Percentiles rank a stretch among this genome's conserved stretches.
phyloP scores from a whole-genome alignment of 2,888 invertebrate species.

The Lasioglossum villosulum region DNA sequence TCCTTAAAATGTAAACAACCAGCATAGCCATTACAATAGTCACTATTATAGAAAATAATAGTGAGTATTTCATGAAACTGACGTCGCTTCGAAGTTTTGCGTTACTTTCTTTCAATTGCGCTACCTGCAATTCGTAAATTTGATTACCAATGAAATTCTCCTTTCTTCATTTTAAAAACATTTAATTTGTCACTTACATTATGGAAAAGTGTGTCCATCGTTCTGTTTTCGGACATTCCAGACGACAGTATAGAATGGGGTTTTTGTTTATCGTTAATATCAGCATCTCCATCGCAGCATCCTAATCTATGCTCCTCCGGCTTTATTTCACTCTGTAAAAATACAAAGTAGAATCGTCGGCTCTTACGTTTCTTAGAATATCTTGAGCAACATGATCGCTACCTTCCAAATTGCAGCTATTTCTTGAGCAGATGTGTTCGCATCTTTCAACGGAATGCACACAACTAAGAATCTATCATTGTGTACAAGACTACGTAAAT shows the following conservation, averaged over 20 bases:
- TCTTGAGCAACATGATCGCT: slow-evolving; percentile 42
- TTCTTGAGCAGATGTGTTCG: slow-evolving; percentile 87
- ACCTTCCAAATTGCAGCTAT: slow-evolving; percentile 91
- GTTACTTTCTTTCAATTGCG: slow-evolving; percentile 84
- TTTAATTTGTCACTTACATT: slow-evolving; percentile 73
- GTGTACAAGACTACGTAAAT: slow-evolving; percentile 88
- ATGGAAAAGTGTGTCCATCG: slow-evolving; percentile 76
- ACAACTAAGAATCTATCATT: slow-evolving; percentile 95
- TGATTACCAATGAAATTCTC: slow-evolving; percentile 2
- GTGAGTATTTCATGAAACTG: slow-evolving; percentile 85
- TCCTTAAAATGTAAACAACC: slow-evolving; percentile 84
- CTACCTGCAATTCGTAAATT: slow-evolving; percentile 76
- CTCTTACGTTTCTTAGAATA: neutral
- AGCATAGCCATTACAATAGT: slow-evolving; percentile 84
- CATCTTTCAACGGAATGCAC: slow-evolving; percentile 89
- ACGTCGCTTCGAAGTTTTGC: slow-evolving; percentile 85
- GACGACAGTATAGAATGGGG: slow-evolving; percentile 71
- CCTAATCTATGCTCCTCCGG: slow-evolving; percentile 89
- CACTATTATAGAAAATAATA: slow-evolving; percentile 85
- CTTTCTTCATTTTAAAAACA: neutral
- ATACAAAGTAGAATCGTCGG: neutral
- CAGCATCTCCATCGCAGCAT: slow-evolving; percentile 86
- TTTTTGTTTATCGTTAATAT: slow-evolving; percentile 74
- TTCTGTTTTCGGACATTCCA: slow-evolving; percentile 69
- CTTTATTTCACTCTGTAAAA: slow-evolving; percentile 56